phyloP scores from a whole-genome alignment of 2,888 invertebrate species.

The Bruchidius siliquastri region DNA sequence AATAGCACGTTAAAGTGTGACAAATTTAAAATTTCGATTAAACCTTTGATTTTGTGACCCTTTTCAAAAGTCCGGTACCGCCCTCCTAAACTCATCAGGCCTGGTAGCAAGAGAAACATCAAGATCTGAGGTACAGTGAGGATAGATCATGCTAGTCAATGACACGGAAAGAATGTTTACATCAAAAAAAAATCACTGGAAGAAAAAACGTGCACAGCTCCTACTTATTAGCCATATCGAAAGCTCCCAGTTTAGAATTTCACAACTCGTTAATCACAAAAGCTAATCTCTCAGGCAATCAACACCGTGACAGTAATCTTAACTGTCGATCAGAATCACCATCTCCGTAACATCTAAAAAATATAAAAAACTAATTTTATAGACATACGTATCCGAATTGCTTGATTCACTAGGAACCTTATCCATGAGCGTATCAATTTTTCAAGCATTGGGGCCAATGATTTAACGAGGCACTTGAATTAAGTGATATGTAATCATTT shows the following conservation, averaged over 20 bases:
- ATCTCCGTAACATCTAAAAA: background rate
- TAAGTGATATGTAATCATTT: no score
- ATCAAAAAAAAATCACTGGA: background rate
- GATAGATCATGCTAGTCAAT: background rate
- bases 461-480: no score
- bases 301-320: background rate
- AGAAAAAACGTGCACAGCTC: background rate
- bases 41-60: no score
- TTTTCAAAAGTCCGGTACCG: no score
- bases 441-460: no score
- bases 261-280: background rate
- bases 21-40: no score
- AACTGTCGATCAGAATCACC: background rate
- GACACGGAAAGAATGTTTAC: background rate
- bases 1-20: no score
- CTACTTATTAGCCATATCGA: background rate
- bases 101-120: no score
- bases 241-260: background rate
- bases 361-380: background rate
- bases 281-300: background rate
- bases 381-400: background rate
- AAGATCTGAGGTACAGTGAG: background rate
- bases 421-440: no score
- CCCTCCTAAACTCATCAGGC: no score
- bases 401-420: background rate